phyloP scores from a whole-genome alignment of 2,113 vertebrate genomes.

The Eurypyga helias region DNA sequence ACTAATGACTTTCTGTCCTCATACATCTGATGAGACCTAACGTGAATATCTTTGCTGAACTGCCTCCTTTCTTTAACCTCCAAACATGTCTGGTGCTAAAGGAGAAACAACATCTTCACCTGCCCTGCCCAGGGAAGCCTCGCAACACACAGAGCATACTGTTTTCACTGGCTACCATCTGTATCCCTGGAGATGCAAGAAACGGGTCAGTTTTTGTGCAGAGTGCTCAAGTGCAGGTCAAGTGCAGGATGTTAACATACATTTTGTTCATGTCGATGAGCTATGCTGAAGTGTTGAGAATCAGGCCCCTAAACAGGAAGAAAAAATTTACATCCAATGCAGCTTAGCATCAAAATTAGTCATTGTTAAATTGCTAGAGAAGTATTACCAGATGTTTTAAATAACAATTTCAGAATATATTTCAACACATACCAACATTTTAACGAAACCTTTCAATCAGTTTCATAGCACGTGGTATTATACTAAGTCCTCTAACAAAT shows the following conservation, averaged over 20 bases:
- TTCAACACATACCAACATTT: not conserved
- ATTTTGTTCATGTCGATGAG: not conserved
- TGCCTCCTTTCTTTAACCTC: not conserved
- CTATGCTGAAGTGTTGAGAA: not conserved
- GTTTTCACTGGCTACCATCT: not conserved
- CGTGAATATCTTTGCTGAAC: not conserved
- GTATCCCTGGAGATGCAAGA: not conserved
- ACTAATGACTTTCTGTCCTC: not conserved
- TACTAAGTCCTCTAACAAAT: not conserved
- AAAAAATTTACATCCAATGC: not conserved
- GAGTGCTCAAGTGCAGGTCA: not conserved
- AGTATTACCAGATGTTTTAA: not conserved
- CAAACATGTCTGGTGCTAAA: not conserved
- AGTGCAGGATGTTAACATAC: not conserved
- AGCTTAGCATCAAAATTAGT: not conserved
- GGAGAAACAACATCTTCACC: not conserved
- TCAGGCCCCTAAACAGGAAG: not conserved
- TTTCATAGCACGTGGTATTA: not conserved
- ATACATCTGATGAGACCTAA: not conserved
- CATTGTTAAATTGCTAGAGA: not conserved
- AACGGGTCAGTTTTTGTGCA: not conserved
- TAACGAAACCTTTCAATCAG: not conserved
- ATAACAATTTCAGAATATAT: not conserved
- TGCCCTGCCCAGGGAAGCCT: not conserved
- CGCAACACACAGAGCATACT: not conserved